phyloP scores from a whole-genome alignment of 1,140 invertebrate genomes.

The Condylostylus longicornis region DNA sequence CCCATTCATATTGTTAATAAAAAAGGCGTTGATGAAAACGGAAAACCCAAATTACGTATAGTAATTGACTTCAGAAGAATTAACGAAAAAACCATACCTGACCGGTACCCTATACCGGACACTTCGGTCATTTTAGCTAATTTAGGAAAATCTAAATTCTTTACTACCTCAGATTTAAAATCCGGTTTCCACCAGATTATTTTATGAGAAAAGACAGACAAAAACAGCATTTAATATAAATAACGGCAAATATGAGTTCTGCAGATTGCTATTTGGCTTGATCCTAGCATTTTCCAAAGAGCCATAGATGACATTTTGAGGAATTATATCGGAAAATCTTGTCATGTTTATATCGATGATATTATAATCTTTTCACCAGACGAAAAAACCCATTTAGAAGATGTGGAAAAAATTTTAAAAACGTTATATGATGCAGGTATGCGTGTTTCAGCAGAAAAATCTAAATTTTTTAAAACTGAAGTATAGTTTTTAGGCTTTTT shows the following conservation, averaged over 20 bases:
- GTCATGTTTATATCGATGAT: constrained; percentile 3
- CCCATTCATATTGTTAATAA: constrained; percentile 4
- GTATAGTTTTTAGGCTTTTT: constrained; percentile 14
- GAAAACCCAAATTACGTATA: constrained; percentile 14
- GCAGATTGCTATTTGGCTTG: constrained; percentile 25
- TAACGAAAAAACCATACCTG: constrained; percentile 21
- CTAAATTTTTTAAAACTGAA: constrained; percentile 10
- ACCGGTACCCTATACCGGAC: constrained; percentile 35
- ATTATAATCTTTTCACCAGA: not conserved
- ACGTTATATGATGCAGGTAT: constrained; percentile 11
- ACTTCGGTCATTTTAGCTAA: constrained; percentile 33
- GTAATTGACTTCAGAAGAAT: constrained; percentile 10
- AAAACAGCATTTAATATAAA: constrained; percentile 5
- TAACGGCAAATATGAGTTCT: constrained; percentile 21
- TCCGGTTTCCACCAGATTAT: constrained; percentile 30
- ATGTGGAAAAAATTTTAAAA: constrained; percentile 11
- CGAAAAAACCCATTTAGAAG: constrained; percentile 4
- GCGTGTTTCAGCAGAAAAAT: constrained; percentile 16
- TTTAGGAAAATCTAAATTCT: constrained; percentile 16
- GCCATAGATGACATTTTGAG: constrained; percentile 28
- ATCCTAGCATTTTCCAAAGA: constrained; percentile 31
- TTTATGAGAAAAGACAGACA: not conserved
- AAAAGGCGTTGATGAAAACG: constrained; percentile 1
- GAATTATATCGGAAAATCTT: constrained; percentile 3
- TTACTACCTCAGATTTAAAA: constrained; percentile 5